These are phyloP conservation scores for Labia minor DNA, from an alignment of 2,888 invertebrate species.

Conservation along the genomic window DNA sequence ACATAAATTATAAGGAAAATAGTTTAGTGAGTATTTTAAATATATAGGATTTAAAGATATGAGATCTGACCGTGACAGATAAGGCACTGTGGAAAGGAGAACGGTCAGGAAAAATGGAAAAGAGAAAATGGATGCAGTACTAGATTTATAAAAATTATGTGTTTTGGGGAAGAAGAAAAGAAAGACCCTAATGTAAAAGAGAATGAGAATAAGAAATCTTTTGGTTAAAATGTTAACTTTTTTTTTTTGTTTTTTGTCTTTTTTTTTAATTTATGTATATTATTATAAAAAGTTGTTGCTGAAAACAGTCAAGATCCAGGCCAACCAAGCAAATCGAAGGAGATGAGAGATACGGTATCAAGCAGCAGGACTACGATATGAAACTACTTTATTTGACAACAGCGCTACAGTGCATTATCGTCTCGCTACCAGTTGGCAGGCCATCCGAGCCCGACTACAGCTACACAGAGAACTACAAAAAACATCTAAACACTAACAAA, in stretches of 20 bases:
- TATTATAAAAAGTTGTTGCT: constrained; percentile 21
- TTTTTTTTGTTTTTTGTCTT: constrained; percentile 17
- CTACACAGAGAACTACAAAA: constrained; percentile 27
- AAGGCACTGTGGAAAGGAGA: background rate
- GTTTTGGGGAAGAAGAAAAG: background rate
- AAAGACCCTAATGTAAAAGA: background rate
- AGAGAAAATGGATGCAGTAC: background rate
- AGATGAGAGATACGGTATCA: constrained; percentile 31
- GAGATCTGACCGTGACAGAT: constrained; percentile 8
- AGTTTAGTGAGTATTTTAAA: background rate
- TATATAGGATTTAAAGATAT: background rate
- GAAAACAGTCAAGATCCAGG: constrained; percentile 27
- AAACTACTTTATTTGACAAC: constrained; percentile 45
- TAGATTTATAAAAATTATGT: background rate
- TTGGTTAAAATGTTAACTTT: too few species aligned
- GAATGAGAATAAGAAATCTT: too few species aligned
- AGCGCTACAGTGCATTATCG: constrained; percentile 41
- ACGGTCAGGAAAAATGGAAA: background rate
- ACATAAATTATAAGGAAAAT: too few species aligned
- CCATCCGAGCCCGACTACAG: constrained; percentile 27
- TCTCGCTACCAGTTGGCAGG: constrained; percentile 27
- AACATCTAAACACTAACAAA: constrained; percentile 28
- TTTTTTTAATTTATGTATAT: constrained; percentile 17
- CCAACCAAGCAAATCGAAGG: constrained; percentile 26
- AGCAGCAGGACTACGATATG: constrained; percentile 41